A percentile compares a stretch with the other conserved stretches of the same genome.
Evolutionary conservation across 2,888 invertebrate species (phyloP).

Genomic region (Ellobium chinense): DNA sequence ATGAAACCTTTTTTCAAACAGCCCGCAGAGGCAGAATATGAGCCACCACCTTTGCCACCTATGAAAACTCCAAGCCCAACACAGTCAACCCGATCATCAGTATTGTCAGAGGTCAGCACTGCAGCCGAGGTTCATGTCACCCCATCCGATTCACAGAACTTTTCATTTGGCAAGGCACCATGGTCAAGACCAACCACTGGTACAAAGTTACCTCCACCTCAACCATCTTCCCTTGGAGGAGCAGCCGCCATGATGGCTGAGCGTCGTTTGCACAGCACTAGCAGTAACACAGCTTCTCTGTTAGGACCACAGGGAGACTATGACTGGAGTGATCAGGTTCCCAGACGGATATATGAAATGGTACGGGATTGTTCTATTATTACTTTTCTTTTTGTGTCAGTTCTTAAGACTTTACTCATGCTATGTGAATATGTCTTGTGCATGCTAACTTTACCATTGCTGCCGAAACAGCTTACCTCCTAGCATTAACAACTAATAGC

Average conservation of each 20-base stretch:
- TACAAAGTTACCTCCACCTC: background rate
- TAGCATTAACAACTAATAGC: no score
- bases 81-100: background rate
- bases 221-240: constrained; percentile 21
- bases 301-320: constrained; percentile 23
- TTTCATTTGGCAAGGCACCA: background rate
- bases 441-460: no score
- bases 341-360: background rate
- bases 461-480: no score
- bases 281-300: background rate
- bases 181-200: background rate
- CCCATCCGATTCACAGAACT: background rate
- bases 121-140: constrained; percentile 22
- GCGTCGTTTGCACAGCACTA: constrained; percentile 3
- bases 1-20: background rate
- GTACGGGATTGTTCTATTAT: no score
- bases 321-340: constrained; percentile 20
- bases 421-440: no score
- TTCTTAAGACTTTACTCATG: no score
- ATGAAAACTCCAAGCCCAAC: constrained; percentile 2
- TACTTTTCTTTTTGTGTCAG: no score
- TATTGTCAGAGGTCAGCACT: constrained; percentile 15
- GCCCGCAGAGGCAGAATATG: no score
- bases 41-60: constrained; percentile 14
- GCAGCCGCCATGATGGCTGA: constrained; percentile 36